Conservation (phyloP, 2,888 invertebrate genomes). For the Eumacrocentrus americanus region DNA sequence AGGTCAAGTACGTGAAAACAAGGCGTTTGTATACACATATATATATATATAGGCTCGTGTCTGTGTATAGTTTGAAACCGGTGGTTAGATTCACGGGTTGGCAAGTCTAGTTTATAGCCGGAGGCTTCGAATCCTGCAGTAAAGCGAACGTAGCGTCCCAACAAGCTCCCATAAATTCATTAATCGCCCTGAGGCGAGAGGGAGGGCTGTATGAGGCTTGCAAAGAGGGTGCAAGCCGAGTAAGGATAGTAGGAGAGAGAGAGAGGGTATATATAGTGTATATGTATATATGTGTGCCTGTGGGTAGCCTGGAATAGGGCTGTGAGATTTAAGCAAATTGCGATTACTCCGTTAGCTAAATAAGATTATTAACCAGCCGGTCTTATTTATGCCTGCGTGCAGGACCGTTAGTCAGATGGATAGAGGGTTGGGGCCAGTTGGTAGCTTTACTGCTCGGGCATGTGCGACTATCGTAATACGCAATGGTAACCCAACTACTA, state of each 20-base stretch:
- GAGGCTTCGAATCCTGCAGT: conserved; percentile 49
- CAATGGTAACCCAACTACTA: conserved; percentile 31
- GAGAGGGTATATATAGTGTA: not conserved
- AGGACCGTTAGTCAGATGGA: conserved; percentile 42
- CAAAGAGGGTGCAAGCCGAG: conserved; percentile 22
- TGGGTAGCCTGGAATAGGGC: conserved; percentile 39
- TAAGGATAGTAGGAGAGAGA: conserved; percentile 7
- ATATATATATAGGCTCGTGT: conserved; percentile 28
- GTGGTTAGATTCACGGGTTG: conserved; percentile 51
- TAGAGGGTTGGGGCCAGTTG: conserved; percentile 24
- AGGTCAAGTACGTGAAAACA: conserved; percentile 21
- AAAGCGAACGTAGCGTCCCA: conserved; percentile 48
- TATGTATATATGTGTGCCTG: not conserved
- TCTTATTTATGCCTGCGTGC: conserved; percentile 50
- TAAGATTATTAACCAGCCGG: conserved; percentile 55
- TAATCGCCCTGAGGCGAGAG: conserved; percentile 49
- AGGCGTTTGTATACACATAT: not conserved
- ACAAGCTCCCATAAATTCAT: conserved; percentile 54
- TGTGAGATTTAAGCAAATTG: conserved; percentile 54
- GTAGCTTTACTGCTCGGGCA: conserved; percentile 20
- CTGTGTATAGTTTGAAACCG: conserved; percentile 38
- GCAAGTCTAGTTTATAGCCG: conserved; percentile 52
- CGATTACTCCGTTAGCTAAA: conserved; percentile 54
- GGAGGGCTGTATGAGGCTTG: conserved; percentile 35
- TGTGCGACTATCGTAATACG: conserved; percentile 29